phyloP scores from a whole-genome alignment of 2,113 vertebrate genomes.

The Ceyx margarethae region DNA sequence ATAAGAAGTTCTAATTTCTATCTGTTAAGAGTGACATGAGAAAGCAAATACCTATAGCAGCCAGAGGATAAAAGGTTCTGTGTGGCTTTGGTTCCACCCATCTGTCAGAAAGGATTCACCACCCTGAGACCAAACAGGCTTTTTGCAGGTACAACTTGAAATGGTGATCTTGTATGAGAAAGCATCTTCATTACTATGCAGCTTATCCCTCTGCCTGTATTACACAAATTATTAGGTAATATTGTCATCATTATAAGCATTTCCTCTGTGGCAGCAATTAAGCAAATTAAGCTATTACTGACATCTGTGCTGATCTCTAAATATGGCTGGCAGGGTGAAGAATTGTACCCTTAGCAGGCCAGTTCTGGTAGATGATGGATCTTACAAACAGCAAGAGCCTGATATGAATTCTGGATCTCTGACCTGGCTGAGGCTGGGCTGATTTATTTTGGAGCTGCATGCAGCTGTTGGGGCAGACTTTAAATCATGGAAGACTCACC shows the following conservation, averaged over 20 bases:
- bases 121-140: accelerated
- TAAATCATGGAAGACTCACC: not conserved
- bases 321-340: not conserved
- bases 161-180: not conserved
- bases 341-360: not conserved
- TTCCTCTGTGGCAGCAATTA: slow-evolving; percentile 26
- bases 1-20: not conserved
- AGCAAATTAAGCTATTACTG: slow-evolving; percentile 23
- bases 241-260: not conserved
- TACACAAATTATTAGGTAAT: not conserved
- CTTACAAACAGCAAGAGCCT: not conserved
- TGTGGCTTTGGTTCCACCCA: not conserved
- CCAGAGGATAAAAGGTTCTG: not conserved
- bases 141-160: not conserved
- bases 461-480: not conserved
- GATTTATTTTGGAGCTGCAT: not conserved
- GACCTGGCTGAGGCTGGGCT: not conserved
- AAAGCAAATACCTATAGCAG: not conserved
- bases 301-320: slow-evolving; percentile 30
- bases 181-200: not conserved
- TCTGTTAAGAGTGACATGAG: not conserved
- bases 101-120: not conserved
- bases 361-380: not conserved
- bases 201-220: not conserved
- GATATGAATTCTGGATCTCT: not conserved